These are phyloP conservation scores for Pseudoatta argentina DNA, from an alignment of 1,140 invertebrate genomes.

Conservation along the genomic window DNA sequence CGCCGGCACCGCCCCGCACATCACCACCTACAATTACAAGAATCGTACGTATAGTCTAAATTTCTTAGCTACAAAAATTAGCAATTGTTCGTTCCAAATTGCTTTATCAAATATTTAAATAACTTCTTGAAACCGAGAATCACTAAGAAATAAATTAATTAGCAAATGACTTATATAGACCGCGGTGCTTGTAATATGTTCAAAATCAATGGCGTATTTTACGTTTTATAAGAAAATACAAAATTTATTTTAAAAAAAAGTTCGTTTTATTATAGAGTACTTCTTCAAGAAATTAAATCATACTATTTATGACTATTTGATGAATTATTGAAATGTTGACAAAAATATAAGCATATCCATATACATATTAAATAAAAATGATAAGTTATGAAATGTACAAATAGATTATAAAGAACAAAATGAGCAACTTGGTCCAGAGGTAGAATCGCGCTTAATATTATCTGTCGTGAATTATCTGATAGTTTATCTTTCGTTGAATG, in stretches of 20 bases:
- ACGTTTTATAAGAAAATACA: background rate
- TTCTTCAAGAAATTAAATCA: background rate
- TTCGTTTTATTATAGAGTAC: background rate
- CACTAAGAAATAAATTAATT: background rate
- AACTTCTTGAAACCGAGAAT: background rate
- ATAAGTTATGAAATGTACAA: background rate
- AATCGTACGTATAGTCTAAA: slow-evolving; percentile 12
- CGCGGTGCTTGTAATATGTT: background rate
- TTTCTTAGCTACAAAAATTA: background rate
- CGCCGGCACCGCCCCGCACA: slow-evolving; percentile 90
- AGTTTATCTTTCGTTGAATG: slow-evolving; percentile 33
- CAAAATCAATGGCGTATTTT: background rate
- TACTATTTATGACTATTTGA: slow-evolving; percentile 22
- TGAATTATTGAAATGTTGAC: slow-evolving; percentile 28
- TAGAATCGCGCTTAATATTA: slow-evolving; percentile 28
- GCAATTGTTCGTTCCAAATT: background rate
- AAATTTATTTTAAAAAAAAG: slow-evolving; percentile 1
- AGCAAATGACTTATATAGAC: background rate
- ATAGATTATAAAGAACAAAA: background rate
- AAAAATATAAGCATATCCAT: background rate
- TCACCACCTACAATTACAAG: slow-evolving; percentile 88
- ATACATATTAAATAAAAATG: background rate
- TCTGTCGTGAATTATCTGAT: slow-evolving; percentile 11
- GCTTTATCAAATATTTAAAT: background rate
- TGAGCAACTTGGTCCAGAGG: background rate